Base-by-base conservation (phyloP, 2,797 vertebrate species). In the Nothura maculosa region DNA sequence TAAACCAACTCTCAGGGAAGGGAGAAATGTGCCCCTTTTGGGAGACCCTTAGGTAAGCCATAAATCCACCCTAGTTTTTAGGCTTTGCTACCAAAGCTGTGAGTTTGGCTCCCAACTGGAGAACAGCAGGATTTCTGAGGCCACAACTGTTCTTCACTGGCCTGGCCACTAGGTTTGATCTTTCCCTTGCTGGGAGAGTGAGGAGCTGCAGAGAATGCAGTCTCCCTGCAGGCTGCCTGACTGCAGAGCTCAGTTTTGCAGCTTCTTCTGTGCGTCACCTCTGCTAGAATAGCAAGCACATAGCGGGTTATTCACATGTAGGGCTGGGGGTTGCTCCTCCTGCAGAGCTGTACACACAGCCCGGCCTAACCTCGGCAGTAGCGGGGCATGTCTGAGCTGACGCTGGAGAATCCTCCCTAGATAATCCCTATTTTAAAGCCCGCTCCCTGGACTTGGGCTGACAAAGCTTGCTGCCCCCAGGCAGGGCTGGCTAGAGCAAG, bases 221-320 rank as follows among this genome's bases (percentile, higher is more conserved):
- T 62, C 74, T 90, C 50, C 81, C 79, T 50, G 45, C 58, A 45
- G 64, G 45, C 38, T 20, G 10, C 27, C n/a, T 67, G 48, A 32
- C 42, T 52, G 25, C 76, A 67, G 81, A 86, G 62, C 77, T 90
- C 81, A 75, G 84, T 0, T 10, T 47, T 62, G 86, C 87, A 73
- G 85, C 79, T 0, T 48, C 93, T 93, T 87, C 90, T 87, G 69
- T 3, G 0, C 62, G 5, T 93, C 87, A 86, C 79, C 90, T 94
- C 90, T 94, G 94, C 95, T 96, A 95, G 91, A 40, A 60, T 17
- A 28, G 68, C 19, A 13, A 87, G 84, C 72, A 70, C 92, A 74
- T 19, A 0, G 6, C 79, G 36, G 68, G 76, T 43, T 67, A 70
- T 38, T 90, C 13, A 7, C 52, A 7, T 1, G 3, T 70, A 32